A percentile compares a stretch with the other conserved stretches of the same genome.
These are phyloP conservation scores for Chrysomela aeneicollis DNA, from an alignment of 2,888 invertebrate species.

Conservation along the genomic window DNA sequence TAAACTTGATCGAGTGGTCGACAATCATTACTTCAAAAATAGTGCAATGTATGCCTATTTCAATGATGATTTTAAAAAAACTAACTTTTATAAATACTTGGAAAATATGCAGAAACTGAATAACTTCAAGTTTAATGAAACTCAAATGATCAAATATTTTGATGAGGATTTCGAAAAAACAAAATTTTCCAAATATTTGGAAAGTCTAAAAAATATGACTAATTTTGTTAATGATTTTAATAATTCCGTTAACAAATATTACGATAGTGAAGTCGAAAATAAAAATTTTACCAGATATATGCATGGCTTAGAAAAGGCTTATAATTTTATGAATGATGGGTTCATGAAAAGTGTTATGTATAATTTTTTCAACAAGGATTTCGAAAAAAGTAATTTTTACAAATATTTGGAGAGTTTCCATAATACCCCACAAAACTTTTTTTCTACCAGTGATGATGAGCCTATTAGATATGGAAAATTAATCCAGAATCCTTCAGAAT, in stretches of 20 bases:
- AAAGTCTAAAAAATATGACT: conserved; percentile 6
- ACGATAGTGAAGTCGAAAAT: conserved; percentile 20
- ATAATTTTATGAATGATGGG: too few relatives aligned
- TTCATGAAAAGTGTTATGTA: conserved; percentile 21
- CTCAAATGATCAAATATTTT: conserved; percentile 20
- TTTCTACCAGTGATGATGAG: background rate
- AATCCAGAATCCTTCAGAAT: background rate
- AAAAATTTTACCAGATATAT: conserved; percentile 23
- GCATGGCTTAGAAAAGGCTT: too few relatives aligned
- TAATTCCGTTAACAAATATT: conserved; percentile 14
- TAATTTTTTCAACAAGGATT: conserved; percentile 25
- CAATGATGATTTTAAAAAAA: conserved; percentile 26
- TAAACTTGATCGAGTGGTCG: background rate
- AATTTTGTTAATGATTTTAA: background rate
- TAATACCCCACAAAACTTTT: background rate
- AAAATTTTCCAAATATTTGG: conserved; percentile 22
- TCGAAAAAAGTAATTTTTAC: conserved; percentile 26
- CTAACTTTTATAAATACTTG: conserved; percentile 31
- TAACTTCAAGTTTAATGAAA: conserved; percentile 13
- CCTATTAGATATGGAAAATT: background rate
- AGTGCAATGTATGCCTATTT: conserved; percentile 28
- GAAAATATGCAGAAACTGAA: conserved; percentile 18
- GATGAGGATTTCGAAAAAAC: conserved; percentile 20
- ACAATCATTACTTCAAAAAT: conserved; percentile 1
- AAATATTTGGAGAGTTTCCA: conserved; percentile 18